phyloP scores from a whole-genome alignment of 2,888 invertebrate species.

The Hydrotaea diabolus region DNA sequence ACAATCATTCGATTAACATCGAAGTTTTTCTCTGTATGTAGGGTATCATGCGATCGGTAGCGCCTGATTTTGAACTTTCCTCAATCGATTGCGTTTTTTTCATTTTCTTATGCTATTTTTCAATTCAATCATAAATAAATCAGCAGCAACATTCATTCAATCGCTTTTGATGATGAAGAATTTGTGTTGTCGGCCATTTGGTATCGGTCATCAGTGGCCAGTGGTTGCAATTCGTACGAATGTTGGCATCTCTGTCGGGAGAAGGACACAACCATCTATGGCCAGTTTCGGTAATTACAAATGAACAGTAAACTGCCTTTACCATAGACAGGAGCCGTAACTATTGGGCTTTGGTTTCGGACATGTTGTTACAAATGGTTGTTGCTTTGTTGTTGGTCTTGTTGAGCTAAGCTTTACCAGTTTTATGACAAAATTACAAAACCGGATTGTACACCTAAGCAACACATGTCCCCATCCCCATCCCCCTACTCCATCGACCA shows the following conservation, averaged over 20 bases:
- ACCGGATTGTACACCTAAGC: constrained; percentile 15
- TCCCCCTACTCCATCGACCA: background rate
- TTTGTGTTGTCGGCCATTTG: constrained; percentile 44
- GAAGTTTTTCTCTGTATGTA: too few species aligned
- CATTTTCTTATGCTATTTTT: background rate
- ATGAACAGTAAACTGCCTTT: too few species aligned
- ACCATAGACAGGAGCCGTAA: too few species aligned
- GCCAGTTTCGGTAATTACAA: background rate
- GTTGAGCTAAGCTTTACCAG: background rate
- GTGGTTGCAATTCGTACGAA: background rate
- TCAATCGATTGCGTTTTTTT: too few species aligned
- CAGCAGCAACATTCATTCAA: background rate
- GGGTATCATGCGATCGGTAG: too few species aligned
- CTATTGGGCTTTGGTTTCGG: too few species aligned
- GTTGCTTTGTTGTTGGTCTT: background rate
- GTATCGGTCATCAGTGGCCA: background rate
- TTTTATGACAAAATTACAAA: background rate
- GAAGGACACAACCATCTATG: background rate
- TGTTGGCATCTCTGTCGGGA: background rate
- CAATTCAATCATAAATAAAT: constrained; percentile 63
- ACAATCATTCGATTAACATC: too few species aligned
- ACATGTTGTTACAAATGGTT: background rate
- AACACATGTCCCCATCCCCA: background rate
- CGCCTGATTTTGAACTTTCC: too few species aligned
- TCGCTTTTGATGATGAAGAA: constrained; percentile 63